These are phyloP conservation scores for Lycocorax pyrrhopterus DNA, from an alignment of 2,113 vertebrate genomes.

Conservation along the genomic window DNA sequence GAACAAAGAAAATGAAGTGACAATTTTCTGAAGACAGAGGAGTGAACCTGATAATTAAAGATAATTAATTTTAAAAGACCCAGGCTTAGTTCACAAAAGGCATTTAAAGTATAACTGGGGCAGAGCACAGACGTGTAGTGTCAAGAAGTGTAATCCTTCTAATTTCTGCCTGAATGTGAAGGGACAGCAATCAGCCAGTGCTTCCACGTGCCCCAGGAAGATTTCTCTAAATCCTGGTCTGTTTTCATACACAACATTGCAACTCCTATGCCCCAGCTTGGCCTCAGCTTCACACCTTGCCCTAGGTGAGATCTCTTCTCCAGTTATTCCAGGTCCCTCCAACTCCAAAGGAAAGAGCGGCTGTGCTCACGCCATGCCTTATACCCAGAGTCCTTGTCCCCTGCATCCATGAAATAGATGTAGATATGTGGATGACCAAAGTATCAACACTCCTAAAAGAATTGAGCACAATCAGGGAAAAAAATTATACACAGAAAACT, in stretches of 20 bases:
- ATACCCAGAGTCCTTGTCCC: not conserved
- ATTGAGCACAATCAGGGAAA: not conserved
- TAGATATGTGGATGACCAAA: not conserved
- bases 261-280: rapidly evolving
- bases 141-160: not conserved
- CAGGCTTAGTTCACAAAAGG: not conserved
- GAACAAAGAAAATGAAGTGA: constrained; percentile 38
- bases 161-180: not conserved
- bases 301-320: not conserved
- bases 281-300: not conserved
- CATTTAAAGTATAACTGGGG: not conserved
- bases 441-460: not conserved
- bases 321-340: not conserved
- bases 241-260: not conserved
- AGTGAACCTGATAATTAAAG: constrained; percentile 35
- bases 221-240: not conserved
- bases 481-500: not conserved
- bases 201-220: not conserved
- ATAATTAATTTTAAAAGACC: constrained; percentile 40
- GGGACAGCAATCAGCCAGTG: not conserved
- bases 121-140: not conserved
- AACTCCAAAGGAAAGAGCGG: not conserved
- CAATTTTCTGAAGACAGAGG: not conserved
- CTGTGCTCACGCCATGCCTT: not conserved
- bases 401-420: not conserved